These are phyloP conservation scores for Alentia gelatinosa DNA, from an alignment of 2,888 invertebrate species.

Conservation along the genomic window DNA sequence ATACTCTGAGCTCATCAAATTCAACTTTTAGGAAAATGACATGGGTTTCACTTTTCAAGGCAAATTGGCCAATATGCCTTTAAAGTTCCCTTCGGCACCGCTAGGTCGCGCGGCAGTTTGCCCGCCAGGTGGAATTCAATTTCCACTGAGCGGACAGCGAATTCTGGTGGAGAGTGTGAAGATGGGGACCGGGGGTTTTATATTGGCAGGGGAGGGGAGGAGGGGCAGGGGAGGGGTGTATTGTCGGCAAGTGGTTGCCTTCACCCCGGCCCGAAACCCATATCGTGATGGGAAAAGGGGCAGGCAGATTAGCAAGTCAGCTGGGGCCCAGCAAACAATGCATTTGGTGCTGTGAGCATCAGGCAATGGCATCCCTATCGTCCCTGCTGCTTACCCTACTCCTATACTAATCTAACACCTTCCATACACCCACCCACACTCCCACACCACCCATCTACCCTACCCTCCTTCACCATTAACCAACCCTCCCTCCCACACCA, in stretches of 20 bases:
- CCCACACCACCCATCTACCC: background rate
- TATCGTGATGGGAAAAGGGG: background rate
- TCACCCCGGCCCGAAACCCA: background rate
- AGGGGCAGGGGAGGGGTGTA: no score
- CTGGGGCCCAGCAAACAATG: background rate
- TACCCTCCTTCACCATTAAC: no score
- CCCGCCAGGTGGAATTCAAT: background rate
- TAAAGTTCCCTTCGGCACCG: background rate
- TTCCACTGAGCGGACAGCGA: conserved; percentile 5
- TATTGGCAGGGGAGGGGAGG: background rate
- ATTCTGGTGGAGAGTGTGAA: background rate
- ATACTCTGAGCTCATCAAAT: no score
- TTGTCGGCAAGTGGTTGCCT: background rate
- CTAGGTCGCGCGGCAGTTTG: background rate
- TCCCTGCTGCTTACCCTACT: no score
- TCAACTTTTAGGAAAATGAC: no score
- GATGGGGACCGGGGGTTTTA: background rate
- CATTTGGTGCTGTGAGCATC: background rate
- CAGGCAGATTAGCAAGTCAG: background rate
- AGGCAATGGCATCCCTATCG: no score
- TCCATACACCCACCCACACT: no score
- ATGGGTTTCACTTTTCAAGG: no score
- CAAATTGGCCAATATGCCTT: no score
- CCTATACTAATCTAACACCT: no score
- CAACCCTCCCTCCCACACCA: no score